These are phyloP conservation scores for Phyllostomus discolor DNA, from an alignment of 2,113 vertebrate species.

Conservation along the genomic window DNA sequence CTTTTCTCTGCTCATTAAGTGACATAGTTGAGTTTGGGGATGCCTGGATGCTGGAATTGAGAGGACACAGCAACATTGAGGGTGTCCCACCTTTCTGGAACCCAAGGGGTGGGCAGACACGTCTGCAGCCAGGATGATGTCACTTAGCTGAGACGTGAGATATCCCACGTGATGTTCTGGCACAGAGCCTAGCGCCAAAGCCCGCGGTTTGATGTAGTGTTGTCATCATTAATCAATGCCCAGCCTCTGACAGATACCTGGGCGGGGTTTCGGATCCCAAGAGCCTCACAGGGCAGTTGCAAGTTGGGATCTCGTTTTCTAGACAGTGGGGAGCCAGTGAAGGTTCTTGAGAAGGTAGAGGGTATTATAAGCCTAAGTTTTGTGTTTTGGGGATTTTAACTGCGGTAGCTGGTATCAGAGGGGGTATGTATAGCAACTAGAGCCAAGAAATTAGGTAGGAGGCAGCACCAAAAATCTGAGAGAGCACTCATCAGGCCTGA, in stretches of 20 bases:
- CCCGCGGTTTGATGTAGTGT: background rate
- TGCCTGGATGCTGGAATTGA: background rate
- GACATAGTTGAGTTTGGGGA: slow-evolving; percentile 18
- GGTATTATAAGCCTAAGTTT: background rate
- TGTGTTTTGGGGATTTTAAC: background rate
- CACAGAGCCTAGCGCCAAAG: background rate
- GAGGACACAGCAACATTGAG: background rate
- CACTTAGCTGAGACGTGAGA: background rate
- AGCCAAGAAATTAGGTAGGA: background rate
- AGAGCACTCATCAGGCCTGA: background rate
- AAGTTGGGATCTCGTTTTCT: background rate
- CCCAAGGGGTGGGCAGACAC: background rate
- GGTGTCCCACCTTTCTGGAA: background rate
- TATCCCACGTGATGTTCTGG: background rate
- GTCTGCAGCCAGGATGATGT: background rate
- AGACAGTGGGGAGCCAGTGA: background rate
- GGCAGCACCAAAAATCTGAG: background rate
- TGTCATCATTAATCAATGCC: background rate
- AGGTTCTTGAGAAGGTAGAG: background rate
- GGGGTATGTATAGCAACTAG: background rate
- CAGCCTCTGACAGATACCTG: background rate
- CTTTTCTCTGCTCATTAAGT: slow-evolving; percentile 12
- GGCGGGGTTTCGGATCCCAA: background rate
- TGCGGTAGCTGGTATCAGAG: background rate
- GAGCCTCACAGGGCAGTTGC: background rate